These are phyloP conservation scores for Drosophila peninsularis DNA, from an alignment of 2,888 invertebrate genomes.

Conservation along the genomic window DNA sequence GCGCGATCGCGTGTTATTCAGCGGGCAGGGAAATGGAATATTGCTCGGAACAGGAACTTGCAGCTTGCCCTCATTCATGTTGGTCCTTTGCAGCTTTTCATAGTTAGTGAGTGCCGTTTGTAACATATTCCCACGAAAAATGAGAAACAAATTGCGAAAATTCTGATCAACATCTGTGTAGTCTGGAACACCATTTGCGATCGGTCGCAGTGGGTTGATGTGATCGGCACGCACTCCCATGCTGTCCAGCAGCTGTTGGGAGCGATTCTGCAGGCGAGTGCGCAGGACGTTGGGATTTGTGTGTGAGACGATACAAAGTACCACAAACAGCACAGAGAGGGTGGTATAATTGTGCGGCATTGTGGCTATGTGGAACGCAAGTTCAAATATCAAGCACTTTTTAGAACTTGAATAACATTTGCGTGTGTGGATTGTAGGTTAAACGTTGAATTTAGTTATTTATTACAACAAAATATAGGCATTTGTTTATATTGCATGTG, in stretches of 20 bases:
- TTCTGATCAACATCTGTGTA: slow-evolving; percentile 67
- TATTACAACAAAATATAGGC: background rate
- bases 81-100: slow-evolving; percentile 39
- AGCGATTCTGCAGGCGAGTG: slow-evolving; percentile 50
- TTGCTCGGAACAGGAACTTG: slow-evolving; percentile 68
- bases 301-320: background rate
- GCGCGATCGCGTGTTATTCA: slow-evolving; percentile 79
- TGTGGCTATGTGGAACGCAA: slow-evolving; percentile 6
- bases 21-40: slow-evolving; percentile 83
- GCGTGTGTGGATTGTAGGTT: too few species aligned
- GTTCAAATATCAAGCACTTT: background rate
- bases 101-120: slow-evolving; percentile 40
- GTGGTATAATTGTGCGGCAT: slow-evolving; percentile 1
- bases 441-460: background rate
- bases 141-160: slow-evolving; percentile 61
- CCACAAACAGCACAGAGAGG: slow-evolving; percentile 1
- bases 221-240: slow-evolving; percentile 54
- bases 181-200: slow-evolving; percentile 49
- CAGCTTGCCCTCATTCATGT: slow-evolving; percentile 71
- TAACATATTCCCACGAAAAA: slow-evolving; percentile 48
- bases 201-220: slow-evolving; percentile 31
- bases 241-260: slow-evolving; percentile 56
- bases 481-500: background rate
- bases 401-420: background rate
- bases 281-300: slow-evolving; percentile 13